phyloP scores from a whole-genome alignment of 2,113 vertebrate genomes.

The Ibidorhyncha struthersii region DNA sequence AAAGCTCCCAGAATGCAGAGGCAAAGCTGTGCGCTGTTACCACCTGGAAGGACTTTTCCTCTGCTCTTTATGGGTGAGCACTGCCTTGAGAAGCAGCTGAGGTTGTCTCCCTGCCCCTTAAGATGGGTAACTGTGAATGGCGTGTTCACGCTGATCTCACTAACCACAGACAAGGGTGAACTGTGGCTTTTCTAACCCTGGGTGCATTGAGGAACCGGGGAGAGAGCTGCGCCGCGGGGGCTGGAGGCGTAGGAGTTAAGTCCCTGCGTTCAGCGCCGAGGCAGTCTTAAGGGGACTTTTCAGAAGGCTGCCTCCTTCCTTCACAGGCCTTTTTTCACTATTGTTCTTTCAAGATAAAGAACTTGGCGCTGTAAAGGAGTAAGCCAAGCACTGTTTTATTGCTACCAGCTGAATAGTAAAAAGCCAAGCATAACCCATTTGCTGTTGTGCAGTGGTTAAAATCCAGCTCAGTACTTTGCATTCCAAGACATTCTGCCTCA shows the following conservation, averaged over 20 bases:
- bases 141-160: not conserved
- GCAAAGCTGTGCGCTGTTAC: fast-evolving
- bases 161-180: not conserved
- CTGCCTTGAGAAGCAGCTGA: not conserved
- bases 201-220: fast-evolving
- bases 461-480: constrained; percentile 35
- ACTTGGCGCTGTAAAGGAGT: constrained; percentile 28
- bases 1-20: not conserved
- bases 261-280: not conserved
- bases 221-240: fast-evolving
- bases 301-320: constrained; percentile 42
- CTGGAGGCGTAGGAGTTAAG: constrained; percentile 14
- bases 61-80: not conserved
- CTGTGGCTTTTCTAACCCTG: not conserved
- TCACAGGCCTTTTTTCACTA: constrained; percentile 45
- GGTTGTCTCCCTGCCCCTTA: not conserved
- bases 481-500: constrained; percentile 32
- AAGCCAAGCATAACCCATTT: constrained; percentile 55
- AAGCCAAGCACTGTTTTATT: constrained; percentile 55
- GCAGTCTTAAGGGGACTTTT: constrained; percentile 37
- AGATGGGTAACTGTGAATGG: not conserved
- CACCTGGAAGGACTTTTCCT: not conserved
- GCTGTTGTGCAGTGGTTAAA: constrained; percentile 55
- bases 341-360: constrained; percentile 65
- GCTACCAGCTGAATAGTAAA: constrained; percentile 64